phyloP scores from a whole-genome alignment of 37 sponge, comb jelly and placozoan genomes.

The Eunapius fragilis region DNA sequence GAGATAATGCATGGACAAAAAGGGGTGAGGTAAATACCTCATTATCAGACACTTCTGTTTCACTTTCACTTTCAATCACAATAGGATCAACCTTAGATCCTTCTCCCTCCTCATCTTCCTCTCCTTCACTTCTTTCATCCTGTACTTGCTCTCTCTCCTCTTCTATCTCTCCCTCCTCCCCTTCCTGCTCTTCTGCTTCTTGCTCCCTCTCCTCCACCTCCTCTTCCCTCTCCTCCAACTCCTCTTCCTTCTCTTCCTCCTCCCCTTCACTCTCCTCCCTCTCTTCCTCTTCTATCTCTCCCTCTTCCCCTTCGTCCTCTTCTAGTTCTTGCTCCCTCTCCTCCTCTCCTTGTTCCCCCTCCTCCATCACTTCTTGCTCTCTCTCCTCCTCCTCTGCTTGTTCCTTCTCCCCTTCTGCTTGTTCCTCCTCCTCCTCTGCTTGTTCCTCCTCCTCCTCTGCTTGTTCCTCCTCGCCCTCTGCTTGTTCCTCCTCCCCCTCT shows the following conservation, averaged over 20 bases:
- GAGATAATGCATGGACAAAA: neutral
- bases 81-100: neutral
- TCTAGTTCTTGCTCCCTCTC: neutral
- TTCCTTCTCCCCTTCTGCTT: neutral
- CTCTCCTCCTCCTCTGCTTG: neutral
- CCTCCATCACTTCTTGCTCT: constrained; percentile 1
- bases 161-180: neutral
- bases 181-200: neutral
- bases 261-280: constrained; percentile 2
- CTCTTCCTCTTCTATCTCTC: neutral
- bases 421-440: neutral
- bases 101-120: constrained; percentile 10
- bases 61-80: constrained; percentile 8
- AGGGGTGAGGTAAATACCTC: neutral
- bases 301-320: neutral
- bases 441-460: neutral
- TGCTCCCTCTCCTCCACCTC: constrained; percentile 13
- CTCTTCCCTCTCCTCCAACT: neutral
- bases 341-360: constrained; percentile 4
- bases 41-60: neutral
- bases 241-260: neutral
- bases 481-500: neutral
- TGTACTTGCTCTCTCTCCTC: constrained; percentile 20
- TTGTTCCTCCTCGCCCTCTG: constrained; percentile 6
- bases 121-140: neutral